Base-by-base conservation (phyloP, 2,113 vertebrate genomes). In the Oceanites oceanicus region DNA sequence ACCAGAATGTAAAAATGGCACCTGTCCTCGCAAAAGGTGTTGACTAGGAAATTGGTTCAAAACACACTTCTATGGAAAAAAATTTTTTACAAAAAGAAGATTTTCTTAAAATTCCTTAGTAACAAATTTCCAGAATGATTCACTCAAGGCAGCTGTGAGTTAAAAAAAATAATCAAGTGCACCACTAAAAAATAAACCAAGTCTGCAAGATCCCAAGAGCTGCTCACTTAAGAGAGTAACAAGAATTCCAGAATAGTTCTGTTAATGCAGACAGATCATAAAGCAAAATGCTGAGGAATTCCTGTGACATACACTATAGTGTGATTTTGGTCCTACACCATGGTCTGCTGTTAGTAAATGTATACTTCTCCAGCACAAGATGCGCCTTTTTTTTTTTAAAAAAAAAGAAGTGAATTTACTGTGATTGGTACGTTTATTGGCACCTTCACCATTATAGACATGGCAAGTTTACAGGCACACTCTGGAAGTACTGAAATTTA, bases 391-490 rank as follows among this genome's bases (percentile, higher is more conserved):
- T 38, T 20, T 81, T 71, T 45, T 32, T 58, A 61, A 22, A 49
- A 12, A 67, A 84, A 61, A 22, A 49, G 11, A 67, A 84, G 75
- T 85, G 66, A 95, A 81, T 92, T 94, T 74, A 90, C 88, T 67
- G 42, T 19, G 87, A 76, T 80, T 66, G 75, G 86, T 88, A 71
- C 9, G 8, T 87, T 95, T 65, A 91, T 68, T 93, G 96, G 95
- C 90, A 95, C 76, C 88, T 95, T 95, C 92, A 96, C 81, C 84
- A 49, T 49, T 87, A 90, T 2, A 93, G 97, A 97, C 95, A 93
- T 53, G 96, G 95, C 26, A 86, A 84, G 94, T 88, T 85, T 55
- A 97, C 86, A 97, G 95, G 86, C 94, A 96, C 96, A 86, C 92
- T 91, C 73, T 89, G 88, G 80, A 93, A 97, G 61, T 94, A 63